Percentiles rank a stretch among this genome's conserved stretches.
phyloP scores from a whole-genome alignment of 2,113 vertebrate genomes.

The Limanda limanda region DNA sequence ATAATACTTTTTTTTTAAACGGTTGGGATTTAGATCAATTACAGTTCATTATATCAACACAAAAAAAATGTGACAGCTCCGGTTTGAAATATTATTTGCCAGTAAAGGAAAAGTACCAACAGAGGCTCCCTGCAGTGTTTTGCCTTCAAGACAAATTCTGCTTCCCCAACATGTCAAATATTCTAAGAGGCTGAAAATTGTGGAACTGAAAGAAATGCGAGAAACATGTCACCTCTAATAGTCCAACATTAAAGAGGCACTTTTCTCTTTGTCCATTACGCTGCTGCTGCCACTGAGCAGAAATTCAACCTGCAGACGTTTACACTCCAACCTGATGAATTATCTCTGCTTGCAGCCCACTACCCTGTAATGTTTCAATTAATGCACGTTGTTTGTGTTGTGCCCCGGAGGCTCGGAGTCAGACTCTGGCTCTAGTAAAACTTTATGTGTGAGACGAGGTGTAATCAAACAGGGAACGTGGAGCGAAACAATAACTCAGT shows the following conservation, averaged over 20 bases:
- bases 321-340: neutral
- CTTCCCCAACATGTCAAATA: no score
- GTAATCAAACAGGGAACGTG: conserved; percentile 1
- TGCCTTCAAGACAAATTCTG: no score
- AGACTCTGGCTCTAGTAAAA: neutral
- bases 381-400: neutral
- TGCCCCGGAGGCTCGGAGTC: conserved; percentile 11
- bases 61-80: no score
- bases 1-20: no score
- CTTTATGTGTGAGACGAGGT: conserved; percentile 6
- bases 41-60: no score
- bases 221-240: neutral
- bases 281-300: no score
- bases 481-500: neutral
- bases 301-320: neutral
- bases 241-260: no score
- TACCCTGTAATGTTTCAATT: conserved; percentile 17
- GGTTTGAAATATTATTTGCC: no score
- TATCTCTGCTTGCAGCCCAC: neutral
- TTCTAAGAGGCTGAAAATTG: no score
- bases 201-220: neutral
- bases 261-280: no score
- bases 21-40: no score
- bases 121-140: neutral
- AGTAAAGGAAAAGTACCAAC: no score